phyloP scores from a whole-genome alignment of 2,113 vertebrate species.

The Pollachius pollachius region DNA sequence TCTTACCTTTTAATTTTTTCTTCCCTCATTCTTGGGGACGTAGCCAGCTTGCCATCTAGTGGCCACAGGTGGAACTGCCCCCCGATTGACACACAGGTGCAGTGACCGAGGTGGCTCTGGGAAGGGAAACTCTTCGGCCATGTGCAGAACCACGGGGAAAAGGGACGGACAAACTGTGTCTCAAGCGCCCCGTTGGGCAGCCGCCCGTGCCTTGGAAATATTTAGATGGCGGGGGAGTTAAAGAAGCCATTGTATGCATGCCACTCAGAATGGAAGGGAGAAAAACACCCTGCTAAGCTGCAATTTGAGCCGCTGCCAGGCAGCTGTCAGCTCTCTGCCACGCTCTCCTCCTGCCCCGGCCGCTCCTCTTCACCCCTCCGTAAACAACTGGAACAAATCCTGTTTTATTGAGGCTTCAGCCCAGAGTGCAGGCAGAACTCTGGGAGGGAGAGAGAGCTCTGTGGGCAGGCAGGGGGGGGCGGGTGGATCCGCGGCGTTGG shows the following conservation, averaged over 20 bases:
- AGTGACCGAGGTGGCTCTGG: conserved; percentile 17
- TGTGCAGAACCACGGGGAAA: conserved; percentile 7
- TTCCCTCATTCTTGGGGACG: conserved; percentile 22
- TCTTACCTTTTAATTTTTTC: conserved; percentile 19
- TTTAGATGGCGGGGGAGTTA: conserved; percentile 70
- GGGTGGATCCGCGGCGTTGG: not conserved
- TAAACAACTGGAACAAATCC: conserved; percentile 81
- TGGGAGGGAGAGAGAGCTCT: conserved; percentile 40
- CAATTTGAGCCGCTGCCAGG: conserved; percentile 71
- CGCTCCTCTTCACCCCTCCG: conserved; percentile 72
- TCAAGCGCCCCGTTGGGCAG: conserved; percentile 61
- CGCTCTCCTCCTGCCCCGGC: conserved; percentile 68
- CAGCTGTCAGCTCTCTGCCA: conserved; percentile 73
- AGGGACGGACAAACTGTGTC: conserved; percentile 55
- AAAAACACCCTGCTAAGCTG: conserved; percentile 61
- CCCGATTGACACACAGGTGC: conserved; percentile 18
- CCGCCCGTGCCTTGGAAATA: conserved; percentile 59
- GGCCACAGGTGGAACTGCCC: conserved; percentile 42
- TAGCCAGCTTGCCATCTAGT: conserved; percentile 77
- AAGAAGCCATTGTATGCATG: conserved; percentile 61
- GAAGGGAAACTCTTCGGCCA: conserved; percentile 53
- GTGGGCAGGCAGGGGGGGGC: conserved; percentile 55
- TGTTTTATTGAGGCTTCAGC: conserved; percentile 74
- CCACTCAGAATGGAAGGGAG: conserved; percentile 18
- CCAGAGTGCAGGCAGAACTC: conserved; percentile 61